Evolutionary conservation across 2,888 invertebrate species (phyloP).

Genomic region (Brachypalpus laphriformis): DNA sequence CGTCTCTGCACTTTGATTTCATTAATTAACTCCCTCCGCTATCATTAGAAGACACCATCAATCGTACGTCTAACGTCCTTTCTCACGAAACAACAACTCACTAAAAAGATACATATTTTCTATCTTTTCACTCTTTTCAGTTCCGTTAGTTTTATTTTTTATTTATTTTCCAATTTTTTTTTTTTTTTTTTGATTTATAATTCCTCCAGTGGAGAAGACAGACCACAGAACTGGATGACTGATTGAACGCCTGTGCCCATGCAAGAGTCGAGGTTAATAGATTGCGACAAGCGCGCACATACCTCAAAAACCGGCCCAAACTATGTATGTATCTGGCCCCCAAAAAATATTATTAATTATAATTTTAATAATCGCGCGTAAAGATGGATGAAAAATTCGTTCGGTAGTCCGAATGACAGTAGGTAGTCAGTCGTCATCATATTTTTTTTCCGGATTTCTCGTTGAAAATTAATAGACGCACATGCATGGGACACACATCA

Average conservation of each 20-base stretch:
- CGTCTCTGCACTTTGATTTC: conserved; percentile 57
- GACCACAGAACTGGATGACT: conserved; percentile 46
- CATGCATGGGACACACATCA: conserved; percentile 50
- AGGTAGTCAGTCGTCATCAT: conserved; percentile 51
- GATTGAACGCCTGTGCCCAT: conserved; percentile 48
- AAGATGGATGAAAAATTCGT: conserved; percentile 63
- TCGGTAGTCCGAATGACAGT: conserved; percentile 66
- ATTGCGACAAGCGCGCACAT: conserved; percentile 54
- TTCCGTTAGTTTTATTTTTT: conserved; percentile 36
- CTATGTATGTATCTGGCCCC: neutral
- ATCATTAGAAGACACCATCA: conserved; percentile 65
- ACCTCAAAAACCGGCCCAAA: conserved; percentile 15
- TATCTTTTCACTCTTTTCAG: conserved; percentile 34
- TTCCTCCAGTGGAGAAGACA: conserved; percentile 44
- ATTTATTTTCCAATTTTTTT: conserved; percentile 43
- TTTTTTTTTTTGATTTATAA: conserved; percentile 67
- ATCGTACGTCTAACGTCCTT: conserved; percentile 63
- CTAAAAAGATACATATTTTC: neutral
- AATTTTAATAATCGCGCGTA: conserved; percentile 51
- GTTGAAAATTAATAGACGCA: conserved; percentile 67
- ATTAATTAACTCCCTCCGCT: conserved; percentile 63
- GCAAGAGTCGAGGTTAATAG: conserved; percentile 39
- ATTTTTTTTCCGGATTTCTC: conserved; percentile 38
- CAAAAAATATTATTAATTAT: conserved; percentile 40
- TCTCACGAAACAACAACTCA: conserved; percentile 40